These are phyloP conservation scores for Scolopax rusticola DNA, from an alignment of 2,797 vertebrate species.

Conservation along the genomic window DNA sequence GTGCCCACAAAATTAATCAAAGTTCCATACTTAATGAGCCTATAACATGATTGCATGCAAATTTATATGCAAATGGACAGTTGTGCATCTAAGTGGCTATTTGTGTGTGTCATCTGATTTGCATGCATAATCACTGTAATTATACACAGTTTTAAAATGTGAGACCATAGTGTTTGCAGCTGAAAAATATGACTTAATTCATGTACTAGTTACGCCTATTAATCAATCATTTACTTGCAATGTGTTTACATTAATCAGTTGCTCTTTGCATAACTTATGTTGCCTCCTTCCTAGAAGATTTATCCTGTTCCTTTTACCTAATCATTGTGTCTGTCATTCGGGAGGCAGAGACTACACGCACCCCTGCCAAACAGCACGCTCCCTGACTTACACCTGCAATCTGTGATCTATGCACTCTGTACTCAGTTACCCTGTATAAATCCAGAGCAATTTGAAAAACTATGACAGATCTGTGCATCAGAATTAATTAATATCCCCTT, in stretches of 20 bases:
- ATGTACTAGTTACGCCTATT: constrained; percentile 23
- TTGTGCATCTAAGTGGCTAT: constrained; percentile 33
- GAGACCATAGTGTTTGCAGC: background rate
- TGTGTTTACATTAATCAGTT: constrained; percentile 39
- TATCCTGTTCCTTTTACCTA: background rate
- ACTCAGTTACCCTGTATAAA: background rate
- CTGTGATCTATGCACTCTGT: background rate
- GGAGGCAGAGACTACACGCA: background rate
- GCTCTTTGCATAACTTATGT: background rate
- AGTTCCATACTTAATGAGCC: background rate
- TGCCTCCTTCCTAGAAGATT: background rate
- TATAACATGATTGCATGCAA: constrained; percentile 8
- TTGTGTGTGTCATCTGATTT: constrained; percentile 35
- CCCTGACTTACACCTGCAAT: background rate
- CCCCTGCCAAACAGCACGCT: background rate
- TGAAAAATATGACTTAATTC: constrained; percentile 20
- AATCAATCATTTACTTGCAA: constrained; percentile 45
- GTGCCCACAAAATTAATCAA: constrained; percentile 23
- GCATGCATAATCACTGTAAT: constrained; percentile 37
- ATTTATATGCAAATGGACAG: constrained; percentile 42
- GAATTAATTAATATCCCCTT: background rate
- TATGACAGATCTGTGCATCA: background rate
- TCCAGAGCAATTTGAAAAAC: background rate
- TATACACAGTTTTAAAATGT: constrained; percentile 24
- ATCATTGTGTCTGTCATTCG: background rate